Conservation (phyloP, 2,888 invertebrate species). For the Noctua pronuba region DNA sequence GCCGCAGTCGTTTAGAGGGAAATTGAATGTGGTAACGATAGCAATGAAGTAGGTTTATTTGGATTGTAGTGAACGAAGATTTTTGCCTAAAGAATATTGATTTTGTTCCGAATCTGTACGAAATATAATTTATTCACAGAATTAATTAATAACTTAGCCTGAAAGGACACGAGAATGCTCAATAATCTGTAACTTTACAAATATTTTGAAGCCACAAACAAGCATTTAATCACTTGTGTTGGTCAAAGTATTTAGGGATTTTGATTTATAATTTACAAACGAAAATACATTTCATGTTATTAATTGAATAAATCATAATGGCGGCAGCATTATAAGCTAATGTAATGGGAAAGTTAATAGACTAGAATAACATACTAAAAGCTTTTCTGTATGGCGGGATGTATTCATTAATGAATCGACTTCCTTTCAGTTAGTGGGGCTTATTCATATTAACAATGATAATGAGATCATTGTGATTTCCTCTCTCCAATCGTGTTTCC, state of each 20-base stretch:
- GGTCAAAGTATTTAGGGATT: neutral
- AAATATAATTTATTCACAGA: neutral
- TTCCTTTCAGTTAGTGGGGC: slow-evolving; percentile 16
- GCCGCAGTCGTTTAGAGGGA: slow-evolving; percentile 14
- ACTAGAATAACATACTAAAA: slow-evolving; percentile 23
- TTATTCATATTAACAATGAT: slow-evolving; percentile 24
- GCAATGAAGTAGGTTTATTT: slow-evolving; percentile 12
- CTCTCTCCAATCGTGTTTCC: slow-evolving; percentile 11
- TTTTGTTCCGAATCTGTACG: neutral
- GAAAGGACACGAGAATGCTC: neutral
- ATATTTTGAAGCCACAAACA: neutral
- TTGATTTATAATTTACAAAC: slow-evolving; percentile 8
- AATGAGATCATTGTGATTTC: slow-evolving; percentile 37
- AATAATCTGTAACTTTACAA: neutral
- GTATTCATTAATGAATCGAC: slow-evolving; percentile 10
- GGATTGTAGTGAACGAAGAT: neutral
- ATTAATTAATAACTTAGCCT: neutral
- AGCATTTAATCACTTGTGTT: neutral
- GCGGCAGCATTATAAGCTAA: neutral
- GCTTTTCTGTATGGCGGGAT: neutral
- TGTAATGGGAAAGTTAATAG: slow-evolving; percentile 8
- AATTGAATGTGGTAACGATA: slow-evolving; percentile 20
- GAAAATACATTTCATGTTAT: neutral
- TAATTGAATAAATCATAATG: slow-evolving; percentile 3
- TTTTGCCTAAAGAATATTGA: slow-evolving; percentile 15